These are phyloP conservation scores for Cheilosia vulpina DNA, from an alignment of 2,888 invertebrate genomes.

Conservation along the genomic window DNA sequence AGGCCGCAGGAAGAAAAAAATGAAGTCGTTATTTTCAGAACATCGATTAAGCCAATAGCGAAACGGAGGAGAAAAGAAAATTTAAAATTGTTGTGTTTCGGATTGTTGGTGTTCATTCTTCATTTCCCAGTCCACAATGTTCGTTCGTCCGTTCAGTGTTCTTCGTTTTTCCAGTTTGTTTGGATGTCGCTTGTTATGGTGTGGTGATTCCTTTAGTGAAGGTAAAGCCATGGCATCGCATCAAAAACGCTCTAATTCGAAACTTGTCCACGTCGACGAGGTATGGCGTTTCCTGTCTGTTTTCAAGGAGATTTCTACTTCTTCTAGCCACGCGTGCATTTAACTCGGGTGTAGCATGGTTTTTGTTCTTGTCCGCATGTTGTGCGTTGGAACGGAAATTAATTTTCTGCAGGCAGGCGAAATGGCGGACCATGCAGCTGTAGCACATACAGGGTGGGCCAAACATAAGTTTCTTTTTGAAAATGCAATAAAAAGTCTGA, in stretches of 20 bases:
- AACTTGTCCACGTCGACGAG: slow-evolving; percentile 19
- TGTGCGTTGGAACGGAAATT: slow-evolving; percentile 44
- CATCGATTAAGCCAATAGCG: slow-evolving; percentile 70
- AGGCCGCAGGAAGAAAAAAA: not conserved
- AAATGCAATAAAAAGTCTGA: too few species aligned
- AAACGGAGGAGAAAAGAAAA: slow-evolving; percentile 45
- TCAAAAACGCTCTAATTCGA: slow-evolving; percentile 7
- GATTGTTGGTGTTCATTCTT: slow-evolving; percentile 28
- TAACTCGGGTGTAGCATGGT: slow-evolving; percentile 26
- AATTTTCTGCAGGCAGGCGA: not conserved
- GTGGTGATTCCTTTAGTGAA: slow-evolving; percentile 30
- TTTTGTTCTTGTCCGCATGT: slow-evolving; percentile 4
- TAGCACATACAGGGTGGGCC: too few species aligned
- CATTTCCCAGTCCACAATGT: not conserved
- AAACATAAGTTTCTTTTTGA: too few species aligned
- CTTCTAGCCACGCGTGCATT: slow-evolving; percentile 33
- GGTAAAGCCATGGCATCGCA: slow-evolving; percentile 8
- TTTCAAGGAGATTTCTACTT: not conserved
- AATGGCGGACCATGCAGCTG: too few species aligned
- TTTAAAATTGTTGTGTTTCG: slow-evolving; percentile 44
- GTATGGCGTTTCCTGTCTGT: not conserved
- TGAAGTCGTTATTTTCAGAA: slow-evolving; percentile 51
- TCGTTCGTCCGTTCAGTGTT: not conserved
- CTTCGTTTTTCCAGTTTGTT: slow-evolving; percentile 10
- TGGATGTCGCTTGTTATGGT: slow-evolving; percentile 28